Base-by-base conservation (phyloP, 2,888 invertebrate species). In the Drosophila aldrichi region DNA sequence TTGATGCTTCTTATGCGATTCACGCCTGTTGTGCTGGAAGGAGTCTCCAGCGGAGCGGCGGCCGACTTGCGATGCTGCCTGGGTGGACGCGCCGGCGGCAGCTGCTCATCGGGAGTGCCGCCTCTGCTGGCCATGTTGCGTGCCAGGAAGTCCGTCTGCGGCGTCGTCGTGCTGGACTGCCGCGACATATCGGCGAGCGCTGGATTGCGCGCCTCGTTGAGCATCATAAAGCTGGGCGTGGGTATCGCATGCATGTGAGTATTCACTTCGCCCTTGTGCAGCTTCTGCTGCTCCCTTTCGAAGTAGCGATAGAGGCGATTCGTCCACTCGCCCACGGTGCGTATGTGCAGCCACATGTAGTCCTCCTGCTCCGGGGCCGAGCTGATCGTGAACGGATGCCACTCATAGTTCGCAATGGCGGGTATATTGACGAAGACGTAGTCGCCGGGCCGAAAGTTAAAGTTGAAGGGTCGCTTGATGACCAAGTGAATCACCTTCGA, bases 381-480 rank as follows among this genome's bases (percentile, higher is more conserved):
- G 93, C 98, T 98, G 78, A 98, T 96, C 1, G 98, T 98, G 90
- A 99, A 98, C 0, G 98, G 98, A 94, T 98, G 98, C 98, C 98
- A 98, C 93, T 99, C 98, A 89, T 97, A 97, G 65, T 95, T 95
- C 1, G 98, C 98, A 70, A 98, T 97, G 8, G 95, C 95, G 0
- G 98, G 98, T 59, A 99, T 96, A 90, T 98, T 97, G 0, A 98
- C 96, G 90, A 97, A 98, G 41, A 98, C 95, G 91, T 98, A 98
- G 93, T 98, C 98, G 0, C 98, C 98, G 0, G 98, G 97, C 90
- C 96, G 96, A 92, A 97, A 98, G 89, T 96, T 95, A 91, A 98
- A 98, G 91, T 96, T 96, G 0, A 95, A 94, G 0, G 98, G 98
- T 1, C 97, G 94, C 82, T 97, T 96, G 72, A 98, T 97, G 20